Conservation (phyloP, 2,888 invertebrate genomes). For the Neoitamus cyanurus region DNA sequence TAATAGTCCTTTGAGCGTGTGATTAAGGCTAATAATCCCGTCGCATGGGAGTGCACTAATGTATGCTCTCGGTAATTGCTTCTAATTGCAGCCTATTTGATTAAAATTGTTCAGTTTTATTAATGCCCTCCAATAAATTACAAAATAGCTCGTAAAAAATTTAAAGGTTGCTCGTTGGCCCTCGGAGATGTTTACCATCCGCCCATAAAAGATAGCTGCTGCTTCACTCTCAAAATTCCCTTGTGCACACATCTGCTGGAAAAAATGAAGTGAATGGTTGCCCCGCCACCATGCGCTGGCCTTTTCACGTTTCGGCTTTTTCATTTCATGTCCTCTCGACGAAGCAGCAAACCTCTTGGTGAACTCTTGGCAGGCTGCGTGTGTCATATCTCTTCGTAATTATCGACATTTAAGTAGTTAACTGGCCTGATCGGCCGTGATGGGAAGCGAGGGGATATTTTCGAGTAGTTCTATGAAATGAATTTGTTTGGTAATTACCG, state of each 20-base stretch:
- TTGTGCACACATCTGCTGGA: background rate
- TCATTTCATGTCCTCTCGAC: background rate
- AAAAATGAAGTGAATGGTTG: background rate
- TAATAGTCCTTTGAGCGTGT: background rate
- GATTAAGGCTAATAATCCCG: background rate
- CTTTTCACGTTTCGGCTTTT: background rate
- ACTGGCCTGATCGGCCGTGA: background rate
- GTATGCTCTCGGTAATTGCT: background rate
- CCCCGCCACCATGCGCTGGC: background rate
- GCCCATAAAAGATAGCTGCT: background rate
- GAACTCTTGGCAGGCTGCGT: constrained; percentile 26
- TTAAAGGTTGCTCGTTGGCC: constrained; percentile 13
- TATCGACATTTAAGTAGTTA: constrained; percentile 39
- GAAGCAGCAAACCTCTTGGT: background rate
- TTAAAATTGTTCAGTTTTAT: constrained; percentile 6
- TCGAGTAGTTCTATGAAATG: background rate
- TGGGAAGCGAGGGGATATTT: background rate
- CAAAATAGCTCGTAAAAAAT: constrained; percentile 26
- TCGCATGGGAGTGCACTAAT: constrained; percentile 8
- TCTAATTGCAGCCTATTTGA: constrained; percentile 17
- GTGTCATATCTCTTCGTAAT: constrained; percentile 29
- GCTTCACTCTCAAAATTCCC: background rate
- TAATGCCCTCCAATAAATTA: constrained; percentile 33
- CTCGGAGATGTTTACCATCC: background rate
- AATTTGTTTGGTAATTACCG: background rate